A percentile compares a stretch with the other conserved stretches of the same genome.
Evolutionary conservation across 1,140 invertebrate genomes (phyloP).

Genomic region (Drosophila neocordata): DNA sequence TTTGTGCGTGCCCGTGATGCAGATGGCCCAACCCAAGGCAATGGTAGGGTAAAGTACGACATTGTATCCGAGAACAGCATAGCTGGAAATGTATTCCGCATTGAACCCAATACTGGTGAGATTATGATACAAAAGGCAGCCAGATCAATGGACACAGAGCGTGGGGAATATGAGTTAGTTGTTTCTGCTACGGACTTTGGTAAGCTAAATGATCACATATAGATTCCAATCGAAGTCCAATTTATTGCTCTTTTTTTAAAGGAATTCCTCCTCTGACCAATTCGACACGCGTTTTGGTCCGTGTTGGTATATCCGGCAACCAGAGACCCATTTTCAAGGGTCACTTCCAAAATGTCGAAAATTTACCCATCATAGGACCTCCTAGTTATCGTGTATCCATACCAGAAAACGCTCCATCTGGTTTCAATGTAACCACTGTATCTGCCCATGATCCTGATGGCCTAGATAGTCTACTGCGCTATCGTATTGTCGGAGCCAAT

Average conservation of each 20-base stretch:
- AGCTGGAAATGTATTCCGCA: conserved; percentile 84
- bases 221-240: neutral
- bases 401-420: conserved; percentile 87
- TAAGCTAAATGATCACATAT: conserved; percentile 33
- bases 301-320: conserved; percentile 90
- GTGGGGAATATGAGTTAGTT: conserved; percentile 88
- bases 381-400: conserved; percentile 88
- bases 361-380: conserved; percentile 84
- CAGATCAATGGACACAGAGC: conserved; percentile 88
- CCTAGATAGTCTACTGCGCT: conserved; percentile 87
- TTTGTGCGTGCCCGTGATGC: conserved; percentile 88
- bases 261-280: conserved; percentile 85
- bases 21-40: conserved; percentile 88
- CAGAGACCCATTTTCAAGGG: conserved; percentile 90
- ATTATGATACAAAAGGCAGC: conserved; percentile 86
- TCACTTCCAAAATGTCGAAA: conserved; percentile 85
- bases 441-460: conserved; percentile 90
- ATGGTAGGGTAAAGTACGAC: conserved; percentile 87
- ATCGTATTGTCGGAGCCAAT: conserved; percentile 89
- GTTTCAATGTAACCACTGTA: conserved; percentile 88
- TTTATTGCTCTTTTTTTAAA: conserved; percentile 5
- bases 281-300: conserved; percentile 86
- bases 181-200: conserved; percentile 89
- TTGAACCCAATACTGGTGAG: conserved; percentile 88
- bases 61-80: conserved; percentile 89